Base-by-base conservation (phyloP, 2,113 vertebrate species). In the Perccottus glenii region DNA sequence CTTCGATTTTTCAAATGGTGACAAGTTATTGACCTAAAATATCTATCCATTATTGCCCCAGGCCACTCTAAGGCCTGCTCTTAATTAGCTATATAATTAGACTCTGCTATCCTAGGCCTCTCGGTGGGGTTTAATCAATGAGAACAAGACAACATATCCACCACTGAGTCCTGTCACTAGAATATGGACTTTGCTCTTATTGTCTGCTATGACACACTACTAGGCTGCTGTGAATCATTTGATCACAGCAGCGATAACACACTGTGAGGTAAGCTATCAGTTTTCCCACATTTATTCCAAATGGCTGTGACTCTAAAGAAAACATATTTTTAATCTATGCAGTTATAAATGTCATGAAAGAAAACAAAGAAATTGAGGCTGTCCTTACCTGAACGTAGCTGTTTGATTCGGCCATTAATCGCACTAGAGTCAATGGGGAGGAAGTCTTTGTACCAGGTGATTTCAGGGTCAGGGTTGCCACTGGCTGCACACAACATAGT, bases 391-490 rank as follows among this genome's bases (percentile, higher is more conserved):
- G 98, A 99, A 81, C 96, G 92, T 72, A 99, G 93, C 63, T 98
- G 98, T 60, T 98, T 99, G 74, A 99, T 98, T 48, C 98, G 92
- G 19, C 97, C 97, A 0, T 94, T 95, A 93, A 96, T 98, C 45
- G 94, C 81, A 4, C 91, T 94, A 74, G 98, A 96, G 85, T 99
- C 96, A 2, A 99, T 97, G 0, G 98, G 98, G 67, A 99, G 89
- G 89, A 99, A 98, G 80, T 99, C 98, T 85, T 99, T 99, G 81
- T 97, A 99, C 98, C 98, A 99, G 58, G 96, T 97, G 90, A 99
- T 99, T 85, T 99, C 97, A 0, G 98, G 98, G 90, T 99, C 98
- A 0, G 98, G 98, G 89, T 97, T 97, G 0, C 98, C 98, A 0
- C 98, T 99, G 85, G 97, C 98, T 0, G 98, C 96, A 0, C 98